Evolutionary conservation across 2,888 invertebrate species (phyloP), one percentile per base, ranked within the genome.

Genomic region (Axea sp.): DNA sequence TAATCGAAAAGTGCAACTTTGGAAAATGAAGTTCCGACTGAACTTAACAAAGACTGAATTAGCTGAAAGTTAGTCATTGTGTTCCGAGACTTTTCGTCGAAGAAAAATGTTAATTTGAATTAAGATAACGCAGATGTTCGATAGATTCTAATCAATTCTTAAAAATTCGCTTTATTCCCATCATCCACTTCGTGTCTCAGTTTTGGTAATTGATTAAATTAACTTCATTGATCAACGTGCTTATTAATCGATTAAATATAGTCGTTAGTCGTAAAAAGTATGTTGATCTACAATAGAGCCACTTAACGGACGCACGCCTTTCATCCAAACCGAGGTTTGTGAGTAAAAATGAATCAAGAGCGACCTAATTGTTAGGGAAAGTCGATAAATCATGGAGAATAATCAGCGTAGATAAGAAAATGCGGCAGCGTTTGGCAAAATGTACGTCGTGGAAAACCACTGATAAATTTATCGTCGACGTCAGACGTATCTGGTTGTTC

Each of bases 391-490:
- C 28, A 17, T 62, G 5, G 14, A 17, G 2, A 14, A 59, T 14
- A 24, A n/a, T 11, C 37, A 30, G 15, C n/a, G 6, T 31, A 11
- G 31, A 43, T 53, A 45, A 51, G 47, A 45, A 47, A 37, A 47
- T 8, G 15, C 26, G 59, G 9, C 5, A 7, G 11, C 26, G 35
- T 14, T 26, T 15, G 43, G 24, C 41, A 5, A 35, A 33, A 51
- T 24, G 11, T 9, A 5, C 8, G 39, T n/a, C 37, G 28, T 22
- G 22, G 41, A 43, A 53, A 65, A 35, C 11, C 28, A 14, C 31
- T n/a, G 5, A 47, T 67, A 55, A 49, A 62, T 73, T 62, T 62
- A 62, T 62, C 55, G 43, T 2, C 43, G 59, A 59, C 51, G 51
- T 51, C 68, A 22, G 41, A 19, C 17, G 51, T 68, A 49, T 57